These are phyloP conservation scores for Drosophila sproati DNA, from an alignment of 1,140 invertebrate genomes.

Conservation along the genomic window DNA sequence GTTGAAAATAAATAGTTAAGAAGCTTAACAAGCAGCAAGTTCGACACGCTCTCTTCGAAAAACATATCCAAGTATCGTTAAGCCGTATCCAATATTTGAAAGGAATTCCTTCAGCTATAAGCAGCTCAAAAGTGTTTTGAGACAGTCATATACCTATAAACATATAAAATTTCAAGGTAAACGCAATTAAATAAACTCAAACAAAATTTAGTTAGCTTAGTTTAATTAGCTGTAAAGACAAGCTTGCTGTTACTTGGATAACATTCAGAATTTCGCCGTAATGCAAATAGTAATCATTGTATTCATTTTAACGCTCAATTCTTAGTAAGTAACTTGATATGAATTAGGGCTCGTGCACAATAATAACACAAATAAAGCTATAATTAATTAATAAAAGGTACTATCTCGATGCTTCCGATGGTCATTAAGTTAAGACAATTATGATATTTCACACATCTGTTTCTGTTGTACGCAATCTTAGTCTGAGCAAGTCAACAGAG, in stretches of 20 bases:
- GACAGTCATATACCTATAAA: not conserved
- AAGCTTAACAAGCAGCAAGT: too few species aligned
- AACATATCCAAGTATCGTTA: too few species aligned
- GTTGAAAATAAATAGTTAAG: too few species aligned
- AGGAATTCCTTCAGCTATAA: not conserved
- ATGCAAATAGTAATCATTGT: not conserved
- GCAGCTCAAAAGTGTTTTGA: not conserved
- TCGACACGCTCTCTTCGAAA: too few species aligned
- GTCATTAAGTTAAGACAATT: slow-evolving; percentile 28
- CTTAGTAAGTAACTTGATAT: not conserved
- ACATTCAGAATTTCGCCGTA: slow-evolving; percentile 8
- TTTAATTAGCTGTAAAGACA: not conserved
- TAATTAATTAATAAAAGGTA: slow-evolving; percentile 7
- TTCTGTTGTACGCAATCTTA: slow-evolving; percentile 19
- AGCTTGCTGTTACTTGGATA: slow-evolving; percentile 8
- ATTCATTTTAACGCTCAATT: not conserved
- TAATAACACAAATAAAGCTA: slow-evolving; percentile 27
- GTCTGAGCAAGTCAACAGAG: slow-evolving; percentile 11
- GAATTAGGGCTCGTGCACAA: slow-evolving; percentile 17
- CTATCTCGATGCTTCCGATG: slow-evolving; percentile 27
- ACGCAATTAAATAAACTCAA: slow-evolving; percentile 4
- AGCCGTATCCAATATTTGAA: not conserved
- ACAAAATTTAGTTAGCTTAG: not conserved
- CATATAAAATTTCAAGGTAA: not conserved
- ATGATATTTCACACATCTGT: slow-evolving; percentile 38